Percentiles rank a stretch among this genome's conserved stretches.
Evolutionary conservation across 1,140 invertebrate species (phyloP).

Genomic region (Aphelenchoides besseyi): DNA sequence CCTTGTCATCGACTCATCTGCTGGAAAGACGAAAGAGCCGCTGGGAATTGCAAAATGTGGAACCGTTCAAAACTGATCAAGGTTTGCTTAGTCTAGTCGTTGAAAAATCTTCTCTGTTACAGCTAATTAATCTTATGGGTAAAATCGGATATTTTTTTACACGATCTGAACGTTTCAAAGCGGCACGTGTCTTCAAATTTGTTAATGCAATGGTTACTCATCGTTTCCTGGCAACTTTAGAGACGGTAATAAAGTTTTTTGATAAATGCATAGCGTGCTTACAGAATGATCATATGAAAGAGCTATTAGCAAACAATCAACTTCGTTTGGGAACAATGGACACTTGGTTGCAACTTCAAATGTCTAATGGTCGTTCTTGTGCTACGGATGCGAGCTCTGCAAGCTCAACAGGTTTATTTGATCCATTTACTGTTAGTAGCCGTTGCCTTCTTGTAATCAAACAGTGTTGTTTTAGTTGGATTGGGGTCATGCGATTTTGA

Average conservation of each 20-base stretch:
- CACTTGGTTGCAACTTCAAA: conserved; percentile 83
- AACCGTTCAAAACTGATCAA: conserved; percentile 78
- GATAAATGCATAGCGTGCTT: conserved; percentile 75
- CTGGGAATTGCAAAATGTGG: conserved; percentile 76
- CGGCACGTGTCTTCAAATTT: conserved; percentile 69
- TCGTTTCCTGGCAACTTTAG: conserved; percentile 49
- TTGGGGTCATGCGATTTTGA: conserved; percentile 56
- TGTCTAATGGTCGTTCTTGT: conserved; percentile 71
- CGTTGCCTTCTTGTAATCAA: conserved; percentile 19
- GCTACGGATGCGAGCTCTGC: conserved; percentile 83
- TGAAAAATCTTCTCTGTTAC: conserved; percentile 41
- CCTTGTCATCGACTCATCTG: conserved; percentile 89
- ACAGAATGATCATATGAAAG: conserved; percentile 66
- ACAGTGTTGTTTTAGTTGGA: conserved; percentile 31
- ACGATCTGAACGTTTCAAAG: conserved; percentile 75
- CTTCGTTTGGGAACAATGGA: conserved; percentile 84
- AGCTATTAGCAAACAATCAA: conserved; percentile 69
- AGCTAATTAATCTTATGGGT: conserved; percentile 69
- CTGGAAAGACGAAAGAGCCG: conserved; percentile 87
- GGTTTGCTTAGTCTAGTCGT: conserved; percentile 51
- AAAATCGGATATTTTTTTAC: conserved; percentile 74
- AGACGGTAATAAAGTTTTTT: conserved; percentile 56
- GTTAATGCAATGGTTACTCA: conserved; percentile 74
- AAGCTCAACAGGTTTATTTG: conserved; percentile 83
- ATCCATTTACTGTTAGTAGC: conserved; percentile 79